phyloP scores from a whole-genome alignment of 1,140 invertebrate genomes.

The Anastatus disparis region DNA sequence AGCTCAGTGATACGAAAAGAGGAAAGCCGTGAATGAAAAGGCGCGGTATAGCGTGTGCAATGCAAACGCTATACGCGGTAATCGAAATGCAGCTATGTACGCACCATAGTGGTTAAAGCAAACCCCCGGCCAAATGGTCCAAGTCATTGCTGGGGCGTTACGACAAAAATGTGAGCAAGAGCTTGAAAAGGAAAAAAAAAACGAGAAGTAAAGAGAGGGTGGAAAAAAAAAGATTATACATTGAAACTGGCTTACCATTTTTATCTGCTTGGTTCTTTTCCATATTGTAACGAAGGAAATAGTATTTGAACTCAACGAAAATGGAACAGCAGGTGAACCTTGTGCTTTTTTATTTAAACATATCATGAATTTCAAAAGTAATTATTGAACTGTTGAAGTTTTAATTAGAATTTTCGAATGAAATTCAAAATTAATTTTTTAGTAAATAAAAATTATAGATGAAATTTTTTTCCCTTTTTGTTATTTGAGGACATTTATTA shows the following conservation, averaged over 20 bases:
- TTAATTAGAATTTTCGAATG: neutral
- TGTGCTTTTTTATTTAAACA: neutral
- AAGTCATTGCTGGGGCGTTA: slow-evolving; percentile 22
- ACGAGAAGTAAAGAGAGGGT: too few species aligned
- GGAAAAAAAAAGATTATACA: neutral
- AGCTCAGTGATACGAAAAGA: slow-evolving; percentile 16
- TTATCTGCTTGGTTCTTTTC: too few species aligned
- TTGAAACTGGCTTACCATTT: too few species aligned
- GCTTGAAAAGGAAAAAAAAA: too few species aligned
- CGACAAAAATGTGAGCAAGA: slow-evolving; percentile 19
- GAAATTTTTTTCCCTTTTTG: too few species aligned
- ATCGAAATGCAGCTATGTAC: slow-evolving; percentile 26
- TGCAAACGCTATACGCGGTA: slow-evolving; percentile 19
- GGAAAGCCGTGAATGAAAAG: slow-evolving; percentile 31
- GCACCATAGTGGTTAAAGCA: slow-evolving; percentile 19
- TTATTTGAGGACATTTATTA: too few species aligned
- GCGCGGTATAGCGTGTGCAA: too few species aligned
- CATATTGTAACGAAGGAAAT: too few species aligned
- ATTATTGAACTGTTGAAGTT: neutral
- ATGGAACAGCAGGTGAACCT: neutral
- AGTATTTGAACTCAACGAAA: too few species aligned
- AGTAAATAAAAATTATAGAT: too few species aligned
- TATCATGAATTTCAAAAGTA: neutral
- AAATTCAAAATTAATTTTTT: too few species aligned
- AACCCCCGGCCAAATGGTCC: slow-evolving; percentile 24